These are phyloP conservation scores for Sciurus carolinensis DNA, from an alignment of 2,797 vertebrate genomes.

Conservation along the genomic window DNA sequence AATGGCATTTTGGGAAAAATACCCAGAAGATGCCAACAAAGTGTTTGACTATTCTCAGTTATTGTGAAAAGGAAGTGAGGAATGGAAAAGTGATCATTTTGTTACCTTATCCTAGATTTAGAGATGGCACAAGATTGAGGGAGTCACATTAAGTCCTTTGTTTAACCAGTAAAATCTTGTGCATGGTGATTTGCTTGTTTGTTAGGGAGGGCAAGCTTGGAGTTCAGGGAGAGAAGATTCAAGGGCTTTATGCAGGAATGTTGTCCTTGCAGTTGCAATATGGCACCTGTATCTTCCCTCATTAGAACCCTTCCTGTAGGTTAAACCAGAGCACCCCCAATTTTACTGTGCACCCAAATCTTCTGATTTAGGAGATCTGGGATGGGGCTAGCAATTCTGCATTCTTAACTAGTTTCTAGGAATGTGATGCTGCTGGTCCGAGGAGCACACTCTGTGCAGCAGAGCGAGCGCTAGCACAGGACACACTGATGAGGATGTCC, in stretches of 20 bases:
- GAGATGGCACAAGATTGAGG: not conserved
- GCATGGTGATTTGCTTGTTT: not conserved
- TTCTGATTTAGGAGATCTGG: not conserved
- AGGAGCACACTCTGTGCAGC: not conserved
- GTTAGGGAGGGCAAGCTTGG: not conserved
- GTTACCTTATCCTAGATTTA: not conserved
- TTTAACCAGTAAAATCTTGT: not conserved
- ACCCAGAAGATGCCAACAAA: not conserved
- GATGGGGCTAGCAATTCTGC: not conserved
- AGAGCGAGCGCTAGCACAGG: not conserved
- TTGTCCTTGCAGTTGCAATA: not conserved
- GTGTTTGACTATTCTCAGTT: not conserved
- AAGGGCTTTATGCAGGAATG: not conserved
- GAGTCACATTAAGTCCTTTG: not conserved
- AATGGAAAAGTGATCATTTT: not conserved
- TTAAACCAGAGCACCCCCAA: not conserved
- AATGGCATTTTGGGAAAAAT: slow-evolving; percentile 40
- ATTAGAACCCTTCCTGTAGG: not conserved
- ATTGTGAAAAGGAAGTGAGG: slow-evolving; percentile 3
- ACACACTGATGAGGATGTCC: too few species aligned
- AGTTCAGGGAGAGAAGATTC: not conserved
- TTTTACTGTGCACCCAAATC: not conserved
- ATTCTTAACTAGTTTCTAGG: not conserved
- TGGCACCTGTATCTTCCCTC: not conserved
- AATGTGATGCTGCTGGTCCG: not conserved